These are phyloP conservation scores for Myotis daubentonii DNA, from an alignment of 2,797 vertebrate genomes.

Conservation along the genomic window DNA sequence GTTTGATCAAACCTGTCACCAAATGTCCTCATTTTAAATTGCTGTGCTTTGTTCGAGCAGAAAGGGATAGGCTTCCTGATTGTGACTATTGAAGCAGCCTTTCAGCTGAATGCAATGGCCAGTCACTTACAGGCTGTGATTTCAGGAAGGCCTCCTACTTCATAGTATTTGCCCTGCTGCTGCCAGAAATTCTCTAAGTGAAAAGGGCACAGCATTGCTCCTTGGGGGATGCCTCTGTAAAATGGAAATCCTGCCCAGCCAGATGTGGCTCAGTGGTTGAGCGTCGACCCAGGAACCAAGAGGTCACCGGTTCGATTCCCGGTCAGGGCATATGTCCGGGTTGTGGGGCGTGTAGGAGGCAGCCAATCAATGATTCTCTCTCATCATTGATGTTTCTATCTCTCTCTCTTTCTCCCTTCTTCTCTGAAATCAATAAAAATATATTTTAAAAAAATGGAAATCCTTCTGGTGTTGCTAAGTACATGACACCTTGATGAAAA, in stretches of 20 bases:
- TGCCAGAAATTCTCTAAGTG: neutral
- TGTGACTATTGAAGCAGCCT: neutral
- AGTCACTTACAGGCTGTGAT: neutral
- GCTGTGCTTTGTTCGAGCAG: constrained; percentile 47
- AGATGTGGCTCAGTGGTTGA: too few species aligned
- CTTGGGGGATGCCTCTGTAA: neutral
- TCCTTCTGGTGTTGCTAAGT: neutral
- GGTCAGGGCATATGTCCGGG: too few species aligned
- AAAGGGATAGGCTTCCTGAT: neutral
- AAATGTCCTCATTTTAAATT: constrained; percentile 69
- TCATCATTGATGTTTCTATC: too few species aligned
- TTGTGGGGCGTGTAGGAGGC: too few species aligned
- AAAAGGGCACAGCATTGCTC: neutral
- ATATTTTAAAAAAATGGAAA: neutral
- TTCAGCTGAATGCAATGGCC: neutral
- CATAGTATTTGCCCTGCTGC: neutral
- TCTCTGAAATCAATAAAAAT: too few species aligned
- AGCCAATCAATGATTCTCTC: too few species aligned
- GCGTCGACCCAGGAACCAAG: too few species aligned
- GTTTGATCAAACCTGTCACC: constrained; percentile 67
- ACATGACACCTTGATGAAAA: neutral
- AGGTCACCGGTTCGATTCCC: too few species aligned
- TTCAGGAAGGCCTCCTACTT: neutral
- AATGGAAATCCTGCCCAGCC: neutral
- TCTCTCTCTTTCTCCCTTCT: too few species aligned